Evolutionary conservation across 2,797 vertebrate genomes (phyloP).

Genomic region (Clarias fuscus): DNA sequence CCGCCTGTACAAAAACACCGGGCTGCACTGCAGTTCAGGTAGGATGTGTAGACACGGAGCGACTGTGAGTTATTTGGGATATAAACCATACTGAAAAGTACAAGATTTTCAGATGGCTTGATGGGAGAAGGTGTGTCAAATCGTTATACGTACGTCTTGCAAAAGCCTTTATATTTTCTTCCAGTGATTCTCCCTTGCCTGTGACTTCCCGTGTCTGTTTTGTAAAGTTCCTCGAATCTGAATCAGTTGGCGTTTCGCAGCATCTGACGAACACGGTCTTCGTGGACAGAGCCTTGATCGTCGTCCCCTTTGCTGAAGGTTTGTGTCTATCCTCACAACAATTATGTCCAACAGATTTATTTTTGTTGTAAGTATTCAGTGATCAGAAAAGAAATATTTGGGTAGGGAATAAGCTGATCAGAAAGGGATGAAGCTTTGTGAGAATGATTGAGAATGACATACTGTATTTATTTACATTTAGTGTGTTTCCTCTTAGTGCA

Average conservation of each 20-base stretch:
- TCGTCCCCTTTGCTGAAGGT: constrained; percentile 99
- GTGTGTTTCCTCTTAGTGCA: neutral
- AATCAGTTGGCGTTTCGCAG: constrained; percentile 97
- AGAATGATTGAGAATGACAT: neutral
- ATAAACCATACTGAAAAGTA: constrained; percentile 4
- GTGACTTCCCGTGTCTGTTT: constrained; percentile 99
- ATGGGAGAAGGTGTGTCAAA: constrained; percentile 52
- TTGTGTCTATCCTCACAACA: constrained; percentile 73
- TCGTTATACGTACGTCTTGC: constrained; percentile 76
- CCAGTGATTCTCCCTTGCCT: constrained; percentile 99
- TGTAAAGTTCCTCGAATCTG: constrained; percentile 99
- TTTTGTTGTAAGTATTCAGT: neutral
- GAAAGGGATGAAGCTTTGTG: neutral
- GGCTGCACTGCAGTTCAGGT: constrained; percentile 65
- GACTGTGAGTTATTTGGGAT: constrained; percentile 25
- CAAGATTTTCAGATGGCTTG: constrained; percentile 22
- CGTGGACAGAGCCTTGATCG: constrained; percentile 99
- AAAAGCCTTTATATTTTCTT: constrained; percentile 83
- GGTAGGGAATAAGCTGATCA: neutral
- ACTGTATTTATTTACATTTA: neutral
- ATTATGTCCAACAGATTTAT: neutral
- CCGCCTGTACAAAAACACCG: constrained; percentile 63
- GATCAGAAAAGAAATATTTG: neutral
- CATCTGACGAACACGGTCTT: constrained; percentile 99
- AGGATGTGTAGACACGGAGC: constrained; percentile 53